Conservation (phyloP, 2,888 invertebrate species). For the Hipparchia sbordonii region DNA sequence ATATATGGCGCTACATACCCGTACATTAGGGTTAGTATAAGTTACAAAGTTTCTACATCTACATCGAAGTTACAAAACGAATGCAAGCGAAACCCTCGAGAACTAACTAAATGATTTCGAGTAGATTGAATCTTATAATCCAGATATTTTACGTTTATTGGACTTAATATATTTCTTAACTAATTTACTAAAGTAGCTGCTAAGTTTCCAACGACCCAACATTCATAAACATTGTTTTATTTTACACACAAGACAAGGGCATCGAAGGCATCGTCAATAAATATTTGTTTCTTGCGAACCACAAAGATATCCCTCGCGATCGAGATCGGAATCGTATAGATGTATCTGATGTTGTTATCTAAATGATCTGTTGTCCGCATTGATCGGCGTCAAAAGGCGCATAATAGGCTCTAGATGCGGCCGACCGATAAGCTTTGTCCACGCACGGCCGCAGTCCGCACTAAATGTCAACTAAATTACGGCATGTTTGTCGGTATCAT, state of each 20-base stretch:
- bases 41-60: no score
- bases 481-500: conserved; percentile 73
- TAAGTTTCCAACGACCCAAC: background rate
- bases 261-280: conserved; percentile 6
- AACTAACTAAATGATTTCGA: no score
- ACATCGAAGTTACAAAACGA: no score
- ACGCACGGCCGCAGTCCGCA: conserved; percentile 54
- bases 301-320: conserved; percentile 34
- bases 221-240: conserved; percentile 2
- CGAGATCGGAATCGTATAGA: conserved; percentile 38
- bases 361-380: conserved; percentile 63
- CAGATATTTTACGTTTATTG: no score
- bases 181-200: no score
- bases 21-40: no score
- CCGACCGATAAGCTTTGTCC: conserved; percentile 70
- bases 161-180: no score
- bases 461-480: conserved; percentile 79
- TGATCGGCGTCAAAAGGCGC: conserved; percentile 69
- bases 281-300: conserved; percentile 14
- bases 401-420: conserved; percentile 77
- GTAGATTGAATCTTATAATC: no score
- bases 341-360: conserved; percentile 55
- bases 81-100: no score
- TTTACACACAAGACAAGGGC: background rate
- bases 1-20: no score